Evolutionary conservation across 1,140 invertebrate genomes (phyloP).

Genomic region (Drosophila bifasciata): DNA sequence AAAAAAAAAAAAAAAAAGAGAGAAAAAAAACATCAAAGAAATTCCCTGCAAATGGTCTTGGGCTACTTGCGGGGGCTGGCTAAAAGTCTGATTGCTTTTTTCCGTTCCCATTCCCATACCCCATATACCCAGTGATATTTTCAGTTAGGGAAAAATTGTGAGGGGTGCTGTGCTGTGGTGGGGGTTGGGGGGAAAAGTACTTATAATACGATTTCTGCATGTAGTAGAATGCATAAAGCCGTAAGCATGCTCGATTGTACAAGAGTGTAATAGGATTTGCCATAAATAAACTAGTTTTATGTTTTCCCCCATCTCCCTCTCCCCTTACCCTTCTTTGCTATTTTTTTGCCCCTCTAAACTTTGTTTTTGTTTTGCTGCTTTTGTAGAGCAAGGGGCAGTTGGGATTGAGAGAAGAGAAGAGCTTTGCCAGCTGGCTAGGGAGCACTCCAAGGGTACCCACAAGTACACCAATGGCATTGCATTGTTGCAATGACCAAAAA

Average conservation of each 20-base stretch:
- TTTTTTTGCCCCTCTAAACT: neutral
- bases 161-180: no score
- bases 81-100: constrained; percentile 40
- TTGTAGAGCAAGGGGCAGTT: no score
- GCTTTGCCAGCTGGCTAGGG: no score
- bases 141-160: no score
- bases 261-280: constrained; percentile 27
- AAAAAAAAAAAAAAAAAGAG: neutral
- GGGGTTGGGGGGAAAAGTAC: constrained; percentile 15
- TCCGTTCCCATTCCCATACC: constrained; percentile 2
- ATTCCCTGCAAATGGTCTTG: constrained; percentile 29
- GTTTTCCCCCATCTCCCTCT: neutral
- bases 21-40: constrained; percentile 34
- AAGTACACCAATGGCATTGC: no score
- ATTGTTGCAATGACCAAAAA: no score
- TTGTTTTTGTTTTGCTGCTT: no score
- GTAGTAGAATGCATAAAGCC: constrained; percentile 31
- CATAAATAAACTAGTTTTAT: constrained; percentile 28
- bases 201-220: constrained; percentile 35
- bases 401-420: no score
- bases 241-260: constrained; percentile 33
- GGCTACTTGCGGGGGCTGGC: constrained; percentile 21
- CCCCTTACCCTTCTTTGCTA: neutral
- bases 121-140: constrained; percentile 30
- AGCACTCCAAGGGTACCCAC: no score